Conservation (phyloP, 2,888 invertebrate species). For the Scaptomyza polygonia region DNA sequence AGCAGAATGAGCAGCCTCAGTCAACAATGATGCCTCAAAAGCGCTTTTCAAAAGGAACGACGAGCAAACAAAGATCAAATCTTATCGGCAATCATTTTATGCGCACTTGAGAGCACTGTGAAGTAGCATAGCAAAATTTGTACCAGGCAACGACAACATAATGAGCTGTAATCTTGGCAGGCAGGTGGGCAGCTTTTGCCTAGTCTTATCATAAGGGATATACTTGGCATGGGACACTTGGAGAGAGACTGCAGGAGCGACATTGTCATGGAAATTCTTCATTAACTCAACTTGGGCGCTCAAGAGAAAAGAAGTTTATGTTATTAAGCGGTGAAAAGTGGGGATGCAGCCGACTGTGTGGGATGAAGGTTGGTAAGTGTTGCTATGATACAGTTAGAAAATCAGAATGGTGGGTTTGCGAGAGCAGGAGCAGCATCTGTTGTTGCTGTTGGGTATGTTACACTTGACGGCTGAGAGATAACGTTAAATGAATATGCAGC, state of each 20-base stretch:
- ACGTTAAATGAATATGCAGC: conserved; percentile 81
- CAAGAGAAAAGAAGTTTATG: conserved; percentile 75
- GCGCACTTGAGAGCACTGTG: conserved; percentile 53
- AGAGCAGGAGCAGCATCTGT: conserved; percentile 50
- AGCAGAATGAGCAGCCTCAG: conserved; percentile 42
- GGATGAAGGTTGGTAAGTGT: not conserved
- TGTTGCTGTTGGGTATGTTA: conserved; percentile 63
- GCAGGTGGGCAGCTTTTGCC: conserved; percentile 34
- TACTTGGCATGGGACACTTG: conserved; percentile 31
- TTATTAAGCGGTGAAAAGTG: conserved; percentile 65
- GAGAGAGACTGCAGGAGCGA: conserved; percentile 16
- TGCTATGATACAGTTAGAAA: conserved; percentile 30
- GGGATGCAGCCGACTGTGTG: conserved; percentile 6
- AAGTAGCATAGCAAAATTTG: conserved; percentile 61
- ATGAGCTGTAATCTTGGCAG: conserved; percentile 62
- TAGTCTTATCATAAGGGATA: conserved; percentile 63
- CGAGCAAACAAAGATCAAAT: conserved; percentile 75
- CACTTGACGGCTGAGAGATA: conserved; percentile 76
- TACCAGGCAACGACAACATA: conserved; percentile 54
- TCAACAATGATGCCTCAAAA: conserved; percentile 20
- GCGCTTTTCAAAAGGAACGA: conserved; percentile 41
- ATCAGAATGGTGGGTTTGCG: not conserved
- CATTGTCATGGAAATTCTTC: conserved; percentile 81
- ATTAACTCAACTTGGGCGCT: conserved; percentile 74
- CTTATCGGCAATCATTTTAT: conserved; percentile 80